A percentile compares a stretch with the other conserved stretches of the same genome.
Conservation (phyloP, 2,888 invertebrate genomes). For the Lithosia quadra region DNA sequence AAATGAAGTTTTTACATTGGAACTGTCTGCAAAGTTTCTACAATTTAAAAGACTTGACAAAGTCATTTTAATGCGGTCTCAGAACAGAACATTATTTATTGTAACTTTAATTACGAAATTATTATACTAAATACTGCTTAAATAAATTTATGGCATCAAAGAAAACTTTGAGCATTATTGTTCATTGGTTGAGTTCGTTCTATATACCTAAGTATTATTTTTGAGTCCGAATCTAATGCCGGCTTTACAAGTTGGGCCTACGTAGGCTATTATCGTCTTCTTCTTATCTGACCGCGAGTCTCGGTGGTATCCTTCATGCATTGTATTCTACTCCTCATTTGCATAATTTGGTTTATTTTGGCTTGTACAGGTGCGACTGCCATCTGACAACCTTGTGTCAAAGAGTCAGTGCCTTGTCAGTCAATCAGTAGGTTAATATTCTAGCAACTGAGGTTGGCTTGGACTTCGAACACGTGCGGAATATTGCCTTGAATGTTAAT, state of each 20-base stretch:
- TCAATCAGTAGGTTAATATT: no score
- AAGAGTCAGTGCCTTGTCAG: no score
- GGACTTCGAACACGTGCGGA: no score
- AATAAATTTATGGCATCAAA: background rate
- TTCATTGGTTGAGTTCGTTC: background rate
- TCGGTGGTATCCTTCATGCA: no score
- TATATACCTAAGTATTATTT: background rate
- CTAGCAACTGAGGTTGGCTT: no score
- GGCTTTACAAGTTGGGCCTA: no score
- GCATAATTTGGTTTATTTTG: no score
- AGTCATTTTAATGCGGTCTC: background rate
- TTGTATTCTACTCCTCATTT: no score
- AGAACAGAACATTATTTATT: background rate
- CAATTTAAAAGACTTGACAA: conserved; percentile 8
- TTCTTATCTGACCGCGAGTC: no score
- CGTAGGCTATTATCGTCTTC: no score
- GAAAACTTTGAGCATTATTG: background rate
- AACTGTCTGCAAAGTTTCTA: conserved; percentile 14
- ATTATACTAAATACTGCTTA: background rate
- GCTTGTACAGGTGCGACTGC: no score
- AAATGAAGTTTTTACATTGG: conserved; percentile 4
- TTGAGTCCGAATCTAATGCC: background rate
- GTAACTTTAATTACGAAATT: background rate
- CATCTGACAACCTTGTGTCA: no score
- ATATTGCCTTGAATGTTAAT: background rate